Percentiles rank a stretch among this genome's conserved stretches.
These are phyloP conservation scores for Brachyrhaphis roseni DNA, from an alignment of 2,797 vertebrate species.

Conservation along the genomic window DNA sequence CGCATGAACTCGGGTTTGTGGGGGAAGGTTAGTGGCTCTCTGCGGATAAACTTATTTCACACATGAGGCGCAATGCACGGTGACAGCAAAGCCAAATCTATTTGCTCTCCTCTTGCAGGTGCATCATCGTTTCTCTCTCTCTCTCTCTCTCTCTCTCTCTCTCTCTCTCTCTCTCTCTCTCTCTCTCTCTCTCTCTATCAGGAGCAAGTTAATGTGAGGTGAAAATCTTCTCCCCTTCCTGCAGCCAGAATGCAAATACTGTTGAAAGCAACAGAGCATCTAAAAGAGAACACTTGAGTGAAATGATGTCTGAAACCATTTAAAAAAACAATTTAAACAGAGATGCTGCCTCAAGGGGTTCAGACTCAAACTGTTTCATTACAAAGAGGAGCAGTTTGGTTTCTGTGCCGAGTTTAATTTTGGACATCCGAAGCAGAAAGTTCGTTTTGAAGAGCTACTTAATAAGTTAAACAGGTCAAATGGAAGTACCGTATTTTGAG, in stretches of 20 bases:
- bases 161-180: not conserved
- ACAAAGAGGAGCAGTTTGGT: constrained; percentile 13
- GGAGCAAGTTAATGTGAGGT: constrained; percentile 53
- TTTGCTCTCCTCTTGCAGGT: constrained; percentile 56
- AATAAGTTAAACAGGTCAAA: constrained; percentile 24
- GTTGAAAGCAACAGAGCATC: constrained; percentile 18
- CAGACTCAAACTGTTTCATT: constrained; percentile 20
- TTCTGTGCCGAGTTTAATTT: constrained; percentile 14
- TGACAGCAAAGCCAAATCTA: constrained; percentile 35
- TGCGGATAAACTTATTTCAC: constrained; percentile 66
- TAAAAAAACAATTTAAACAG: constrained; percentile 36
- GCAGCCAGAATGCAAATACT: constrained; percentile 35
- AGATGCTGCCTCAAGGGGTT: constrained; percentile 28
- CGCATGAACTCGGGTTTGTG: constrained; percentile 55
- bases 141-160: not conserved
- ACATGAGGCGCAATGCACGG: constrained; percentile 39
- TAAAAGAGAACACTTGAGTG: constrained; percentile 19
- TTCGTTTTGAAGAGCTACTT: constrained; percentile 5
- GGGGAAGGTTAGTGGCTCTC: constrained; percentile 57
- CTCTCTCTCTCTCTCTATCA: constrained; percentile 1
- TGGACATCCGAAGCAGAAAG: not conserved
- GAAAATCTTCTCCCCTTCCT: constrained; percentile 33
- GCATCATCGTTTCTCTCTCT: constrained; percentile 14
- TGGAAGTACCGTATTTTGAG: constrained; percentile 37
- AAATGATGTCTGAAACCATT: constrained; percentile 38